Evolutionary conservation across 2,797 vertebrate genomes (phyloP).

Genomic region (Margarornis squamiger): DNA sequence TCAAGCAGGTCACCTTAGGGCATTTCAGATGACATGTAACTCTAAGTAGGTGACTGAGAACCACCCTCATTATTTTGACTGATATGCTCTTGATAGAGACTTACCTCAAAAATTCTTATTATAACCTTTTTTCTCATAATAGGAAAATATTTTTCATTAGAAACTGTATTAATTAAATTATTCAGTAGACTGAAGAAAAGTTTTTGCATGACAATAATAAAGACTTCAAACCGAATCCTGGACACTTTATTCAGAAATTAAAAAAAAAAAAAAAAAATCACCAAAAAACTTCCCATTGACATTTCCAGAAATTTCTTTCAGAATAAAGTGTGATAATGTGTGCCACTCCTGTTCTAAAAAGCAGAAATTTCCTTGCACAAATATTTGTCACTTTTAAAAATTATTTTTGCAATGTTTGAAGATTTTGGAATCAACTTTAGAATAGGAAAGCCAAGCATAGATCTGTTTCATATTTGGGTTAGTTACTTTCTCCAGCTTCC

Average conservation of each 20-base stretch:
- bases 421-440: constrained; percentile 17
- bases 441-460: constrained; percentile 8
- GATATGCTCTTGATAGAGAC: not conserved
- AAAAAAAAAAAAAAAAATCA: not conserved
- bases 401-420: constrained; percentile 29
- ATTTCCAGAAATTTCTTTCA: not conserved
- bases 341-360: not conserved
- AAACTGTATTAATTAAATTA: not conserved
- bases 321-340: constrained; percentile 48
- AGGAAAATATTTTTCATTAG: constrained; percentile 38
- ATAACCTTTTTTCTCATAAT: not conserved
- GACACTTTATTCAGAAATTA: constrained; percentile 48
- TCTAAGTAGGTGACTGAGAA: not conserved
- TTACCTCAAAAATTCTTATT: constrained; percentile 47
- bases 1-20: not conserved
- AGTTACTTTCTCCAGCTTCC: constrained; percentile 40
- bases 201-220: constrained; percentile 25
- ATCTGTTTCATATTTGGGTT: not conserved
- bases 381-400: not conserved
- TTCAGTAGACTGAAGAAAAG: not conserved
- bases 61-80: not conserved
- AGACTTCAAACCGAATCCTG: constrained; percentile 60
- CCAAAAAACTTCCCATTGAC: not conserved
- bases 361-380: constrained; percentile 37
- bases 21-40: not conserved